phyloP scores from a whole-genome alignment of 2,888 invertebrate species.

The Brachynemurus nebulosus region DNA sequence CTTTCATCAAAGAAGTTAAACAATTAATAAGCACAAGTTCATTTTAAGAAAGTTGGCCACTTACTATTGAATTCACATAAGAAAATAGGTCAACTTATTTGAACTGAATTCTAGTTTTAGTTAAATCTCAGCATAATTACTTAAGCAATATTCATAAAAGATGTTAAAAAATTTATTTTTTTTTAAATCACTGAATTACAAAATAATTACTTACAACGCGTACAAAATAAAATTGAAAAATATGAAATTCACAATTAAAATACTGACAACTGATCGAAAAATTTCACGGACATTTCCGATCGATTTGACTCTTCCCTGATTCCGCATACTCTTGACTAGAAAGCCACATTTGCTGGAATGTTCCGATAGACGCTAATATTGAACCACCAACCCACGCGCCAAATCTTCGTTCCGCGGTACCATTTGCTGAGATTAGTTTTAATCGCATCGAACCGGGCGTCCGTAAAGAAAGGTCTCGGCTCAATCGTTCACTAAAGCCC shows the following conservation, averaged over 20 bases:
- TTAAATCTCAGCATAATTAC: neutral
- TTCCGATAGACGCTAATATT: constrained; percentile 93
- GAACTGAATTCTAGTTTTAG: neutral
- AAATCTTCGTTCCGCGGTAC: constrained; percentile 81
- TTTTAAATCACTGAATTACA: neutral
- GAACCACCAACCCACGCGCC: constrained; percentile 99
- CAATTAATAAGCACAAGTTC: too few species aligned
- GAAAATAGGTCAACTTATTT: too few species aligned
- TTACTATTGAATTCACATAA: too few species aligned
- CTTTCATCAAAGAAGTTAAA: too few species aligned
- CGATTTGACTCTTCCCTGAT: constrained; percentile 91
- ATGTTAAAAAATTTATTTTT: neutral
- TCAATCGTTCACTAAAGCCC: constrained; percentile 90
- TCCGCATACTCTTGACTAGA: constrained; percentile 99
- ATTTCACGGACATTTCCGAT: constrained; percentile 76
- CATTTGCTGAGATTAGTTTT: constrained; percentile 85
- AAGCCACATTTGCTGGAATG: constrained; percentile 99
- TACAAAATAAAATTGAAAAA: neutral
- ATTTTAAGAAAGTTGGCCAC: too few species aligned
- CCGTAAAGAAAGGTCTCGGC: constrained; percentile 68
- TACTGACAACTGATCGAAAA: neutral
- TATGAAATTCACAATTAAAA: neutral
- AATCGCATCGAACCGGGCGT: constrained; percentile 89
- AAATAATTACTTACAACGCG: neutral
- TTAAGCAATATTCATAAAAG: too few species aligned